Evolutionary conservation across 2,113 vertebrate genomes (phyloP).

Genomic region (Notothenia coriiceps): DNA sequence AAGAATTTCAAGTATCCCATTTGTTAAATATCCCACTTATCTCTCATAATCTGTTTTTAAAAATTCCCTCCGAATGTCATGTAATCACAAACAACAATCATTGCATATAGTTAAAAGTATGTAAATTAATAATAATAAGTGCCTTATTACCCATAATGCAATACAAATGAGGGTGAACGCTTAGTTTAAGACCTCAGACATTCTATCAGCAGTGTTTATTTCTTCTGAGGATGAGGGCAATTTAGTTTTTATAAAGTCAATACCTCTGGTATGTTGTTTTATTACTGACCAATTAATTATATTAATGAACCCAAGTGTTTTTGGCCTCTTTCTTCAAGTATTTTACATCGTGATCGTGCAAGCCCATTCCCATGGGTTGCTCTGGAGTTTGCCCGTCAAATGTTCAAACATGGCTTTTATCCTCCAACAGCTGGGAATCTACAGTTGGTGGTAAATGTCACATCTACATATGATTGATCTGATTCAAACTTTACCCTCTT

Average conservation of each 20-base stretch:
- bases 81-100: neutral
- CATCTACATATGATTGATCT: constrained; percentile 84
- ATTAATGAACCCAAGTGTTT: constrained; percentile 17
- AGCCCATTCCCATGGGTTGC: constrained; percentile 43
- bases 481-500: constrained; percentile 75
- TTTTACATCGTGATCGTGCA: constrained; percentile 41
- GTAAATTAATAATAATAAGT: no score
- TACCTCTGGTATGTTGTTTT: constrained; percentile 13
- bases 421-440: constrained; percentile 68
- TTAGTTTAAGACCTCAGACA: neutral
- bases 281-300: constrained; percentile 25
- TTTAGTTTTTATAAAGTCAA: neutral
- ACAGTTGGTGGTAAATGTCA: constrained; percentile 82
- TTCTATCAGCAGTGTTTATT: constrained; percentile 1
- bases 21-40: neutral
- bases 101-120: neutral
- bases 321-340: constrained; percentile 1
- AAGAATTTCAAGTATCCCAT: neutral
- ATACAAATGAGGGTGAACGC: neutral
- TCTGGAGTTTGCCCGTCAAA: constrained; percentile 69
- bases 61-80: neutral
- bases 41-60: neutral
- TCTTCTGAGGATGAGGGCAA: neutral
- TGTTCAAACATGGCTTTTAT: constrained; percentile 82
- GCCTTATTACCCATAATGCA: neutral